phyloP scores from a whole-genome alignment of 2,797 vertebrate genomes.

The Gastrophryne carolinensis region DNA sequence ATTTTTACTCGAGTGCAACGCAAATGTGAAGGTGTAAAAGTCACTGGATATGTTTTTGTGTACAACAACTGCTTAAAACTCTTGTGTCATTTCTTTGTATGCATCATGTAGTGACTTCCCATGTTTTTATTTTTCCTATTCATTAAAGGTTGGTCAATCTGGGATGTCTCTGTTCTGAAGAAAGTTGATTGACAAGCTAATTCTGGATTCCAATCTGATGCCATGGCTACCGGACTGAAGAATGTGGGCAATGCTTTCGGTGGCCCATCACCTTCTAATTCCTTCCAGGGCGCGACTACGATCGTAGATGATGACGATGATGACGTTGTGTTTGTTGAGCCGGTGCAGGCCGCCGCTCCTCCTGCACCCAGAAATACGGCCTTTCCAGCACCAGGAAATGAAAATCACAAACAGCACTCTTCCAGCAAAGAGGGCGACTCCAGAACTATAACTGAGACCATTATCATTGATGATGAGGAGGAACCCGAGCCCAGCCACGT shows the following conservation, averaged over 20 bases:
- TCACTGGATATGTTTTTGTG: no score
- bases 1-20: no score
- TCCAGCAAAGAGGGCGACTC: constrained; percentile 70
- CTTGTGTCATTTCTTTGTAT: no score
- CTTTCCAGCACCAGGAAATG: constrained; percentile 71
- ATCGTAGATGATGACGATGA: constrained; percentile 82
- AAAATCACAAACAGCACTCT: constrained; percentile 68
- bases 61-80: no score
- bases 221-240: constrained; percentile 83
- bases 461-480: constrained; percentile 97
- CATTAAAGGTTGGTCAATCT: constrained; percentile 61
- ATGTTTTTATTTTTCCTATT: no score
- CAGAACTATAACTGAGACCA: constrained; percentile 85
- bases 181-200: constrained; percentile 71
- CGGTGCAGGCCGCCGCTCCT: constrained; percentile 73
- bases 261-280: constrained; percentile 75
- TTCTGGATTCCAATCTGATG: constrained; percentile 68
- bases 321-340: constrained; percentile 91
- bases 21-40: no score
- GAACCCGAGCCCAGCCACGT: constrained; percentile 81
- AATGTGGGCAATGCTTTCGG: constrained; percentile 78
- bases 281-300: constrained; percentile 66
- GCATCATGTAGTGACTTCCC: no score
- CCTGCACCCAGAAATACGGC: constrained; percentile 65
- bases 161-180: constrained; percentile 81